Conservation (phyloP, 1,140 invertebrate genomes). For the Heliothis virescens region DNA sequence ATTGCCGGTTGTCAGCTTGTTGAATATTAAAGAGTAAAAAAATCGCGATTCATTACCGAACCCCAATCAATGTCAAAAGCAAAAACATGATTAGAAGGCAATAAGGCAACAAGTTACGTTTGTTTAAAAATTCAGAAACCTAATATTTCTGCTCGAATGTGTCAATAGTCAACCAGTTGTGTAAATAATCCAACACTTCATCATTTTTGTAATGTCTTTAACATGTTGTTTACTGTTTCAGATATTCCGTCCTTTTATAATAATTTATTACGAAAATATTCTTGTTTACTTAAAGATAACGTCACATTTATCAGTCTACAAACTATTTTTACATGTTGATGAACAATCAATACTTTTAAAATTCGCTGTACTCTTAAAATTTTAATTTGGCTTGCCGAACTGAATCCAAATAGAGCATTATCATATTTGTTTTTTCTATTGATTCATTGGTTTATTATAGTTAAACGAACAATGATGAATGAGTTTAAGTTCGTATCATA, state of each 20-base stretch:
- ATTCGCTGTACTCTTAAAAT: not conserved
- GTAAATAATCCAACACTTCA: conserved; percentile 19
- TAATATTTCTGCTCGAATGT: conserved; percentile 6
- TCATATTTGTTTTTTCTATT: conserved; percentile 58
- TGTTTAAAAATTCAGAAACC: not conserved
- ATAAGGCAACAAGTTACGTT: too few species aligned
- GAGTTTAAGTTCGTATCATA: conserved; percentile 52
- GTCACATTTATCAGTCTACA: not conserved
- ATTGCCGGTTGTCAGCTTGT: not conserved
- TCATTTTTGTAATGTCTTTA: conserved; percentile 25
- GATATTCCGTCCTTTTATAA: conserved; percentile 7
- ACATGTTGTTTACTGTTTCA: not conserved
- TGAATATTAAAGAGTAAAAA: too few species aligned
- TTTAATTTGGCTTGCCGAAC: not conserved
- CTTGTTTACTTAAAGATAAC: not conserved
- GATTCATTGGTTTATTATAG: conserved; percentile 58
- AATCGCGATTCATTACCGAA: too few species aligned
- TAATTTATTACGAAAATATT: not conserved
- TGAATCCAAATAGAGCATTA: conserved; percentile 36
- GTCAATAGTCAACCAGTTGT: conserved; percentile 32
- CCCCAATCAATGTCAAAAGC: not conserved
- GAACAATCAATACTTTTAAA: not conserved
- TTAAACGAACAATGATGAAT: conserved; percentile 59
- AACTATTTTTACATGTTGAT: not conserved
- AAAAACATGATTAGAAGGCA: too few species aligned